Evolutionary conservation across 2,888 invertebrate genomes (phyloP).

Genomic region (Epiblema foenella): DNA sequence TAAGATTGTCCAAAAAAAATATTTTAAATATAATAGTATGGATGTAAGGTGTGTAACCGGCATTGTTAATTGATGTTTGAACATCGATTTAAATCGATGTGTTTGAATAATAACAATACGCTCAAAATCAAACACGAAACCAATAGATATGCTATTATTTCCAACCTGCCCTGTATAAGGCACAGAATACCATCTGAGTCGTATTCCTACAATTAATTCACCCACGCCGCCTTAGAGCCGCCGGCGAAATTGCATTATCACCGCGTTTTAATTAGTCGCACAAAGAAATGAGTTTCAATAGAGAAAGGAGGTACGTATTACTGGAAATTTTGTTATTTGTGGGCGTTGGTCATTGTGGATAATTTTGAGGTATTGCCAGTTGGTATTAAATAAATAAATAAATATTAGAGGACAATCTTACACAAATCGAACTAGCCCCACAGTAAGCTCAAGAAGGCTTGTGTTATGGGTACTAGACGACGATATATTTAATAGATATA

Average conservation of each 20-base stretch:
- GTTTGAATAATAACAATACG: no score
- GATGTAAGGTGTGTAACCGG: no score
- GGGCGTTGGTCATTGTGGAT: not conserved
- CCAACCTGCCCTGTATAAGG: not conserved
- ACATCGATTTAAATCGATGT: no score
- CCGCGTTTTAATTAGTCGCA: conserved; percentile 48
- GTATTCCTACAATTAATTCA: conserved; percentile 25
- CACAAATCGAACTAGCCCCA: no score
- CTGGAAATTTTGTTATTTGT: not conserved
- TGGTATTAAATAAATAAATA: no score
- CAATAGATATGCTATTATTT: not conserved
- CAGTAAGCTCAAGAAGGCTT: no score
- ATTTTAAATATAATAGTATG: no score
- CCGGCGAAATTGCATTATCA: conserved; percentile 51
- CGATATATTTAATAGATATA: no score
- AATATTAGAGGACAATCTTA: no score
- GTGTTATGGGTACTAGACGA: no score
- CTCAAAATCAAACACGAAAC: not conserved
- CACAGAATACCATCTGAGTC: not conserved
- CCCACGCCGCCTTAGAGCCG: conserved; percentile 27
- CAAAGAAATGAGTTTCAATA: conserved; percentile 43
- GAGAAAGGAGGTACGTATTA: conserved; percentile 3
- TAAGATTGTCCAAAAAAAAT: no score
- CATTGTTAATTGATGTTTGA: no score
- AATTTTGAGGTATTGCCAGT: not conserved